Conservation (phyloP, 1,140 invertebrate genomes). For the Anthonomus grandis region DNA sequence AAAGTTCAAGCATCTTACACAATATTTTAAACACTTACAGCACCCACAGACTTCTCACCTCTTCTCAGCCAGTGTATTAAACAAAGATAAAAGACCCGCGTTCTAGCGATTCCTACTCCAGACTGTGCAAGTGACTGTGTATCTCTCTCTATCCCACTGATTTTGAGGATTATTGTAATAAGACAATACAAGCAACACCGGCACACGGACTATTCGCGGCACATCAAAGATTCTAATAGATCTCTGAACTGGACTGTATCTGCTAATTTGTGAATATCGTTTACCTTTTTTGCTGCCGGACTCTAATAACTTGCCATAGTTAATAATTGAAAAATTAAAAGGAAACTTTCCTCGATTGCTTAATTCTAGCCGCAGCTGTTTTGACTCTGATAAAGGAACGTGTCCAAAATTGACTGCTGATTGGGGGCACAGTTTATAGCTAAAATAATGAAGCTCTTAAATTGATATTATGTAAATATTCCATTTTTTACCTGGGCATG, state of each 20-base stretch:
- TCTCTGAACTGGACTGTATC: too few species aligned
- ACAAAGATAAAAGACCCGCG: too few species aligned
- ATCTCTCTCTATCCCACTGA: background rate
- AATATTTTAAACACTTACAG: too few species aligned
- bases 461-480: background rate
- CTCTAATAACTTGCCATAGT: constrained; percentile 25
- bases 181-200: too few species aligned
- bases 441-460: constrained; percentile 17
- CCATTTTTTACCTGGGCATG: constrained; percentile 11
- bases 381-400: constrained; percentile 29
- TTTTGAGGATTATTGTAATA: too few species aligned
- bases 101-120: too few species aligned
- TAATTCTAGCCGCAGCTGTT: constrained; percentile 26
- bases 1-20: too few species aligned
- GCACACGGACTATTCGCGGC: too few species aligned
- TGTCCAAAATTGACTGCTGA: constrained; percentile 37
- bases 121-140: too few species aligned
- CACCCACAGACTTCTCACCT: too few species aligned
- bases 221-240: too few species aligned
- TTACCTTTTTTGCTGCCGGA: constrained; percentile 23
- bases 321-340: constrained; percentile 33
- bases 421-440: constrained; percentile 36
- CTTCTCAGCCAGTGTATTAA: too few species aligned
- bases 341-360: constrained; percentile 39
- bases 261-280: constrained; percentile 9